A percentile compares a stretch with the other conserved stretches of the same genome.
These are phyloP conservation scores for Agapetus fuscipes DNA, from an alignment of 2,888 invertebrate species.

Conservation along the genomic window DNA sequence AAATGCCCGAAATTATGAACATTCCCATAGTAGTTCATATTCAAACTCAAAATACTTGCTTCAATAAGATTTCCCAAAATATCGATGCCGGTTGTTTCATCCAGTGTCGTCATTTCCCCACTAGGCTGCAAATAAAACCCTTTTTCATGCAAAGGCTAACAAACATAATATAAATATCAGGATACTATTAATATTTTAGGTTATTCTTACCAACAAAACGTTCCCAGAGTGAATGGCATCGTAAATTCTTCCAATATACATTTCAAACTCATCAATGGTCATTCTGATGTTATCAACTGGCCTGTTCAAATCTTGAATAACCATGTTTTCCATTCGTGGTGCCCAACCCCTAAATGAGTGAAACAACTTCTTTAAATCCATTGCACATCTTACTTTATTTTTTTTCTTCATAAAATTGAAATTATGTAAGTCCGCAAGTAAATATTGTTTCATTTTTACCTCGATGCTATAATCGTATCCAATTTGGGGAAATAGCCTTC, in stretches of 20 bases:
- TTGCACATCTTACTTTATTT: too few relatives aligned
- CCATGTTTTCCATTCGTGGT: constrained; percentile 35
- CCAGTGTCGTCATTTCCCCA: constrained; percentile 39
- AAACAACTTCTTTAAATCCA: too few relatives aligned
- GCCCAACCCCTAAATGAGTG: constrained; percentile 37
- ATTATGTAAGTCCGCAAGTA: neutral
- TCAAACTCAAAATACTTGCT: constrained; percentile 53
- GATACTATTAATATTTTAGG: too few relatives aligned
- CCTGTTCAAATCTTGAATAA: constrained; percentile 39
- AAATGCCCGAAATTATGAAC: constrained; percentile 68
- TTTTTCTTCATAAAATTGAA: too few relatives aligned
- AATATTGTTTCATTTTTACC: constrained; percentile 6
- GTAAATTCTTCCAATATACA: constrained; percentile 50
- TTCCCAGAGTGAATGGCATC: constrained; percentile 48
- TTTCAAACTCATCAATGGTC: constrained; percentile 45
- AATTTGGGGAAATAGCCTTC: constrained; percentile 56
- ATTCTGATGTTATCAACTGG: constrained; percentile 40
- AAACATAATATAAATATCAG: neutral
- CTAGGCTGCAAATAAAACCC: constrained; percentile 33
- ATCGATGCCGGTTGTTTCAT: constrained; percentile 45
- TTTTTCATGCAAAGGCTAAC: neutral
- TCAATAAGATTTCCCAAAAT: constrained; percentile 65
- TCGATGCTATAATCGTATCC: constrained; percentile 45
- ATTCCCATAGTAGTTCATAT: constrained; percentile 56
- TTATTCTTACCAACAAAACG: constrained; percentile 31